Evolutionary conservation across 2,888 invertebrate species (phyloP).

Genomic region (Aphrophora alni): DNA sequence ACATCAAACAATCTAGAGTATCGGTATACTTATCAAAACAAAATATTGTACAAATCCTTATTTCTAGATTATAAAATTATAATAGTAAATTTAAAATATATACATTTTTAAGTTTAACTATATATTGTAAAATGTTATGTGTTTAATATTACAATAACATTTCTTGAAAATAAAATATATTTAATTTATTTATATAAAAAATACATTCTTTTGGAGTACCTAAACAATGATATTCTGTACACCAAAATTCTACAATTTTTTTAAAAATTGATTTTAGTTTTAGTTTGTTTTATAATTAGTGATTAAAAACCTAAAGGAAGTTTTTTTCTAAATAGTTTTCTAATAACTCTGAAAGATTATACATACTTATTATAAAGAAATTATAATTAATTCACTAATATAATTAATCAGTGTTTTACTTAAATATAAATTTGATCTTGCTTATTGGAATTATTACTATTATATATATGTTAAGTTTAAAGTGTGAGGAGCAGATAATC

Average conservation of each 20-base stretch:
- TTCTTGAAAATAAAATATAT: neutral
- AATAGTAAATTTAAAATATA: neutral
- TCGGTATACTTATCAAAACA: neutral
- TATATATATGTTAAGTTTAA: too few species aligned
- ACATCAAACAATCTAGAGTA: neutral
- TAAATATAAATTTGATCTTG: too few species aligned
- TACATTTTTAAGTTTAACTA: neutral
- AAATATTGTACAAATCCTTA: neutral
- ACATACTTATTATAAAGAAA: too few species aligned
- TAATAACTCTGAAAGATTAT: too few species aligned
- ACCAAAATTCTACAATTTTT: neutral
- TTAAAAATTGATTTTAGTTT: too few species aligned
- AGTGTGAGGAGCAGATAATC: too few species aligned
- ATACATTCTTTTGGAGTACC: neutral
- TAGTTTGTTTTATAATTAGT: neutral
- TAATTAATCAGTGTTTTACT: too few species aligned
- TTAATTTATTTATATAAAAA: neutral
- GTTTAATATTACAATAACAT: neutral
- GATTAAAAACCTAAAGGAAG: too few species aligned
- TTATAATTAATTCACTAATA: too few species aligned
- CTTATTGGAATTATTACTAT: too few species aligned
- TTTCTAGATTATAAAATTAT: neutral
- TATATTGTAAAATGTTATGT: neutral
- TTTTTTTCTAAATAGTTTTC: too few species aligned
- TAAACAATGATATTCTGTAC: neutral